phyloP scores from a whole-genome alignment of 2,797 vertebrate genomes.

The Sebastes flavidus region DNA sequence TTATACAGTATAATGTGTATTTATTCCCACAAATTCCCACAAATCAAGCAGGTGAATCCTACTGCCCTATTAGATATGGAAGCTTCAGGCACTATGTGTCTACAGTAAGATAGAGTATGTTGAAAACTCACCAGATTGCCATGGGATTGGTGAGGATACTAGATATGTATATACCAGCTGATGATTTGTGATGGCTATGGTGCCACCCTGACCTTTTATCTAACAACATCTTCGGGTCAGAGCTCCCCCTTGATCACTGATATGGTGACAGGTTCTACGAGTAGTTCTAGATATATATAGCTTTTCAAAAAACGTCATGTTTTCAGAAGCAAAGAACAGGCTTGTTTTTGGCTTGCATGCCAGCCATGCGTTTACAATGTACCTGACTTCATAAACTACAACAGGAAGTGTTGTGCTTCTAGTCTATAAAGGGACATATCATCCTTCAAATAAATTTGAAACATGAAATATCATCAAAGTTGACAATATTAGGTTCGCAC shows the following conservation, averaged over 20 bases:
- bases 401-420: background rate
- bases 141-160: background rate
- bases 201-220: background rate
- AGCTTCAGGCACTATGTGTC: background rate
- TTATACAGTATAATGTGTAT: background rate
- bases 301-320: background rate
- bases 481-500: background rate
- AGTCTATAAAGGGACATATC: background rate
- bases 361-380: background rate
- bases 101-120: background rate
- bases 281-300: background rate
- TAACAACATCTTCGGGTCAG: background rate
- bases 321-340: background rate
- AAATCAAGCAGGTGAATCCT: background rate
- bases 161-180: too few species aligned
- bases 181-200: background rate
- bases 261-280: background rate
- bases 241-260: background rate
- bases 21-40: background rate
- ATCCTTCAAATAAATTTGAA: background rate
- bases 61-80: background rate
- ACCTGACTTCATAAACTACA: background rate
- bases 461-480: background rate
- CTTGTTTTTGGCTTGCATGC: fast-evolving
- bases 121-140: background rate